These are phyloP conservation scores for Coptotermes formosanus DNA, from an alignment of 1,140 invertebrate species.

Conservation along the genomic window DNA sequence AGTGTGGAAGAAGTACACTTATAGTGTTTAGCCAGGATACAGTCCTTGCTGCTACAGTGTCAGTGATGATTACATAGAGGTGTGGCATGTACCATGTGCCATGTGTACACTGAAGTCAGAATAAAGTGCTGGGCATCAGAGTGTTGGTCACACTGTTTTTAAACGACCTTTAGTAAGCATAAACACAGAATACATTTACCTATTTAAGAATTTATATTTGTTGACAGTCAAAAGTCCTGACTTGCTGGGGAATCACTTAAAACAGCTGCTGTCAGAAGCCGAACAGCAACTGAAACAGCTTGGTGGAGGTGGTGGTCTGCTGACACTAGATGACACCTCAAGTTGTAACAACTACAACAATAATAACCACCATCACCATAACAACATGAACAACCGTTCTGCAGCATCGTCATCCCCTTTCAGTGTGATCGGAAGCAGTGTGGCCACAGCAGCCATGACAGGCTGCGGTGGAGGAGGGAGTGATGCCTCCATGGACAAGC, in stretches of 20 bases:
- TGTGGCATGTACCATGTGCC: no score
- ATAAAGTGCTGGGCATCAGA: no score
- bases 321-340: conserved; percentile 40
- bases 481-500: conserved; percentile 72
- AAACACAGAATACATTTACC: background rate
- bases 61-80: no score
- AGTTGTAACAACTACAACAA: conserved; percentile 32
- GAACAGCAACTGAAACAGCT: conserved; percentile 73
- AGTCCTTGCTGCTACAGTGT: no score
- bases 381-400: background rate
- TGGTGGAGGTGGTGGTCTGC: conserved; percentile 48
- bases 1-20: no score
- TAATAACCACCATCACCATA: conserved; percentile 19
- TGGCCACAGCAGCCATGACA: conserved; percentile 44
- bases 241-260: conserved; percentile 68
- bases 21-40: no score
- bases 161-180: background rate
- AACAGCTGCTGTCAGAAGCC: conserved; percentile 74
- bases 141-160: no score
- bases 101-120: no score
- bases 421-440: conserved; percentile 25
- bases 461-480: conserved; percentile 61
- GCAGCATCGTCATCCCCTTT: background rate
- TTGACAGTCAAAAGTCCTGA: conserved; percentile 65
- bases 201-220: no score